A percentile compares a stretch with the other conserved stretches of the same genome.
These are phyloP conservation scores for Gopherus flavomarginatus DNA, from an alignment of 2,113 vertebrate species.

Conservation along the genomic window DNA sequence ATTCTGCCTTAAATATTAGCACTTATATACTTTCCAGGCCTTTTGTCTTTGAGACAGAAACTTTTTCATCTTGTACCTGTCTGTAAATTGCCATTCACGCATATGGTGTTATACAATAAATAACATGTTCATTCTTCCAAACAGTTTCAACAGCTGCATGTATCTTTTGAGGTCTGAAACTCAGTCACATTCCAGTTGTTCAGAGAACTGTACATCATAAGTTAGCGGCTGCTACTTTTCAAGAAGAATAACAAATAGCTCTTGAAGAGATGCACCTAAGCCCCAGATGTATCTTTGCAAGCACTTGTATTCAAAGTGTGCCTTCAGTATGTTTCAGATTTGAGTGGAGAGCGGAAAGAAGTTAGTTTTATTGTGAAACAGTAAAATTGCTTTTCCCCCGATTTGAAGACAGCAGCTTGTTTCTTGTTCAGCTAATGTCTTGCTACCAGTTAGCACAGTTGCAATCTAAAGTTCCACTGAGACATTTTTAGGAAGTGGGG, in stretches of 20 bases:
- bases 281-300: constrained; percentile 21
- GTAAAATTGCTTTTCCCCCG: constrained; percentile 4
- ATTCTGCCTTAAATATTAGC: neutral
- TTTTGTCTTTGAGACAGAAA: neutral
- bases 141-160: neutral
- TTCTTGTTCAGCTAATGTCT: neutral
- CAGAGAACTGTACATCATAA: constrained; percentile 31
- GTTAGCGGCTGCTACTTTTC: constrained; percentile 53
- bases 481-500: neutral
- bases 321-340: constrained; percentile 29
- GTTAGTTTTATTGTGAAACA: neutral
- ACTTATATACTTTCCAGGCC: neutral
- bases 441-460: neutral
- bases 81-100: neutral
- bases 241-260: constrained; percentile 16
- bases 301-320: neutral
- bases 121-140: neutral
- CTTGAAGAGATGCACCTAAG: neutral
- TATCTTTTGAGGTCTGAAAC: constrained; percentile 9
- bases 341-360: neutral
- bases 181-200: neutral
- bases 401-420: neutral
- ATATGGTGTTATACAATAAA: neutral
- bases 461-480: neutral
- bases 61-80: neutral